Evolutionary conservation across 2,113 vertebrate genomes (phyloP).

Genomic region (Dicaeum eximium): DNA sequence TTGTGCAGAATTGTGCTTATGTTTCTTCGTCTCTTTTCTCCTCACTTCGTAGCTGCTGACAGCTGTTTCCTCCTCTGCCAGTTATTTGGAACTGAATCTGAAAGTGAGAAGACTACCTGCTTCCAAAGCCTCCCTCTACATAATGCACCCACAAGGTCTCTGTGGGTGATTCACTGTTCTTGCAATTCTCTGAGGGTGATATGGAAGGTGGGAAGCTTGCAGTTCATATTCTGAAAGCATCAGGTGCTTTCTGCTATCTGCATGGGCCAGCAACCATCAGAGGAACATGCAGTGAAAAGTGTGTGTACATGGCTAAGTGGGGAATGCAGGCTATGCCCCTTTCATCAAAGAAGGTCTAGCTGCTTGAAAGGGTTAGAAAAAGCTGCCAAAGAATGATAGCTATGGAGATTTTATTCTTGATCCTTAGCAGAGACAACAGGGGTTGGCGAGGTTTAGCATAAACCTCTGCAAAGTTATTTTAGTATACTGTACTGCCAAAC

Average conservation of each 20-base stretch:
- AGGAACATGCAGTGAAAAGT: rapidly evolving
- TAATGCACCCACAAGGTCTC: background rate
- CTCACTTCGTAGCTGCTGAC: background rate
- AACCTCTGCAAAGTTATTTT: background rate
- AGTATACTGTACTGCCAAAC: background rate
- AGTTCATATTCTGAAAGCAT: background rate
- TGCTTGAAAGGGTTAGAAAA: background rate
- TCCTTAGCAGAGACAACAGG: background rate
- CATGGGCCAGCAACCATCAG: background rate
- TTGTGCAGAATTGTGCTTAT: background rate
- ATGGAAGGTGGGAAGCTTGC: background rate
- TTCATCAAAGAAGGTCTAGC: background rate
- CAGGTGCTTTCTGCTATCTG: background rate
- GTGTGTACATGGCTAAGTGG: background rate
- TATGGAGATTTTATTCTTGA: background rate
- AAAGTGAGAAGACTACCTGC: background rate
- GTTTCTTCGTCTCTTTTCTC: background rate
- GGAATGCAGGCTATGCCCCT: background rate
- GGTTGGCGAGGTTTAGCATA: background rate
- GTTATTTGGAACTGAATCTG: background rate
- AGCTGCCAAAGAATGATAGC: background rate
- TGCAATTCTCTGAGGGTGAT: background rate
- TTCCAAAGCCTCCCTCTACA: background rate
- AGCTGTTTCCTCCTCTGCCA: background rate
- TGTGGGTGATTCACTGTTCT: background rate